Evolutionary conservation across 2,113 vertebrate genomes (phyloP), one percentile per base, ranked within the genome.

Genomic region (Petromus typicus): DNA sequence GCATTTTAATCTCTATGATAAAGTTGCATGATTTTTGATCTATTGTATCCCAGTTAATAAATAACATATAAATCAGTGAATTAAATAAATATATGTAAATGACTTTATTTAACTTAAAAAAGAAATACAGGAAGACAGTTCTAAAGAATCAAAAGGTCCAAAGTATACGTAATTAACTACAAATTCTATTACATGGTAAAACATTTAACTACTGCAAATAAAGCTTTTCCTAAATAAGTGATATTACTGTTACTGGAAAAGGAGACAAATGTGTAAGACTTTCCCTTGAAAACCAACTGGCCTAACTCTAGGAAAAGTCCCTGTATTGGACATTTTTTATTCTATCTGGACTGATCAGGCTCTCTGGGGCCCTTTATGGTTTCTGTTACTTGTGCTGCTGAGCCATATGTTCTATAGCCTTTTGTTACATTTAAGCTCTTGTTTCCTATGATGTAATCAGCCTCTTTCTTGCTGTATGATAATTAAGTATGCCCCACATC

Each of bases 41-140:
- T 57, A 57, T 85, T 86, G 30, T 51, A 69, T 56, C 34, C 10
- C 51, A 30, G 27, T 78, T 23, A 66, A 79, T 78, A 86, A 85
- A 63, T 69, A 87, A 81, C 73, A 48, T 90, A 61, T 84, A 76
- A 59, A 75, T 84, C 34, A 84, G 32, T 8, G 27, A 81, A 37
- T 86, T 34, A 80, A 79, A 51, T 25, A 2, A 56, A 75, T 63
- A 12, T 23, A 54, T 87, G 7, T 23, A 57, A 54, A 48, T 75
- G 66, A 34, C 79, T 76, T 87, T 89, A 66, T 0, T 20, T 86
- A 94, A 18, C 43, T 90, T 86, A 90, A 14, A 98, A 97, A 98
- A 98, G 63, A 96, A 98, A 6, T 98, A 97, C 97, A 98, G 93
- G 20, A 98, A 97, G 81, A 97, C 97, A 96, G 27, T 95, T 37